These are phyloP conservation scores for Trichacis sp. DNA, from an alignment of 2,888 invertebrate genomes.

Conservation along the genomic window DNA sequence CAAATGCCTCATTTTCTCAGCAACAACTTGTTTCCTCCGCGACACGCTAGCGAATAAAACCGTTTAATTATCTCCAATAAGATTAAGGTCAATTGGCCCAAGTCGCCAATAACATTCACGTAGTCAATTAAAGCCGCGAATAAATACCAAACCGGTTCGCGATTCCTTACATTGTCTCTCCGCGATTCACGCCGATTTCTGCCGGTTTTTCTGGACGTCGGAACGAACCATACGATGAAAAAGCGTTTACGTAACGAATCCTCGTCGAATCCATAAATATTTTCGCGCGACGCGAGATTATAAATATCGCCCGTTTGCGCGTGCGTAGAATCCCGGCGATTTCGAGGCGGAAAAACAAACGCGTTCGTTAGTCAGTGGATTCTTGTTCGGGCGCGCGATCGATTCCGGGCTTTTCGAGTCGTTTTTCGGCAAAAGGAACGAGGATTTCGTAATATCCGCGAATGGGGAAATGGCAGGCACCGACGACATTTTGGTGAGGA, in stretches of 20 bases:
- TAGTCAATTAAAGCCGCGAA: slow-evolving; percentile 41
- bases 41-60: too few relatives aligned
- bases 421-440: slow-evolving; percentile 18
- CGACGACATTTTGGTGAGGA: slow-evolving; percentile 22
- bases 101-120: slow-evolving; percentile 37
- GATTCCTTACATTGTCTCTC: slow-evolving; percentile 30
- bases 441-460: not conserved
- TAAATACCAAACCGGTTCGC: slow-evolving; percentile 31
- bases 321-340: slow-evolving; percentile 23
- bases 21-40: too few relatives aligned
- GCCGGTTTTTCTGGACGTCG: not conserved
- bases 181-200: slow-evolving; percentile 32
- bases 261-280: not conserved
- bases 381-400: slow-evolving; percentile 15
- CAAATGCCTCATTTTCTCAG: too few relatives aligned
- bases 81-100: slow-evolving; percentile 42
- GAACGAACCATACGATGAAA: not conserved
- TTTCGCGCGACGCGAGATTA: not conserved
- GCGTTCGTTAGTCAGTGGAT: slow-evolving; percentile 27
- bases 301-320: slow-evolving; percentile 8
- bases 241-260: slow-evolving; percentile 18
- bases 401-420: slow-evolving; percentile 15
- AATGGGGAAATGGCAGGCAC: slow-evolving; percentile 30
- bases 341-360: slow-evolving; percentile 37
- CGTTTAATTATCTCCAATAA: slow-evolving; percentile 44